Base-by-base conservation (phyloP, 1,140 invertebrate species). In the Drosophila subpulchrella region DNA sequence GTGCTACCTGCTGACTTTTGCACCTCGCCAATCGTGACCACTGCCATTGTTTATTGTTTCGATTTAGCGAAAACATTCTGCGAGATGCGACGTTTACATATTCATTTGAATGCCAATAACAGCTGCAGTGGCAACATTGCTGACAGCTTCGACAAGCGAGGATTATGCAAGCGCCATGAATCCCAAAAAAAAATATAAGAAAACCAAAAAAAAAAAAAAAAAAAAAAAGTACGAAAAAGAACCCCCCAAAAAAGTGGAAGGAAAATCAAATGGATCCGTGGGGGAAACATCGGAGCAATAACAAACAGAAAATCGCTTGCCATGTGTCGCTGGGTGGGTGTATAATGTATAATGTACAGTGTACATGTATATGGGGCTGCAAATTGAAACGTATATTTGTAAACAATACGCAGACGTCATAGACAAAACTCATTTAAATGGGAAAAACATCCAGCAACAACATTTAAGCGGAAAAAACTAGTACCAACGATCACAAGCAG, bases 371-470 rank as follows among this genome's bases (percentile, higher is more conserved):
- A 59, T 67, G 57, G 44, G 58, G 58, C 48, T 86, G 75, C 78
- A 86, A 88, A 86, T 81, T 86, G 79, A 86, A 86, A 88, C 60
- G 83, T 88, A 88, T 83, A 88, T 86, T 86, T 86, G 83, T 86
- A 86, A 86, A 86, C 84, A 86, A 88, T 88, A 89, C 76, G 66
- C 79, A 86, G 83, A 86, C 83, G 83, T 86, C 83, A 86, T 86
- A 88, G 79, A 79, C 75, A 83, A 79, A 88, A 74, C 83, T 77
- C 79, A 86, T 86, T 86, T 88, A 79, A 82, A 88, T 86, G 65
- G 46, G 47, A 72, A 58, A 66, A 47, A 73, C 42, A 75, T 74
- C 38, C 50, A 78, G 59, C 54, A 65, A 56, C 54, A 68, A 58
- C 61, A 53, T 38, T 41, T 48, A 24, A 67, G 32, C 20, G 15